A percentile compares a stretch with the other conserved stretches of the same genome.
These are phyloP conservation scores for Chromis chromis DNA, from an alignment of 2,797 vertebrate species.

Conservation along the genomic window DNA sequence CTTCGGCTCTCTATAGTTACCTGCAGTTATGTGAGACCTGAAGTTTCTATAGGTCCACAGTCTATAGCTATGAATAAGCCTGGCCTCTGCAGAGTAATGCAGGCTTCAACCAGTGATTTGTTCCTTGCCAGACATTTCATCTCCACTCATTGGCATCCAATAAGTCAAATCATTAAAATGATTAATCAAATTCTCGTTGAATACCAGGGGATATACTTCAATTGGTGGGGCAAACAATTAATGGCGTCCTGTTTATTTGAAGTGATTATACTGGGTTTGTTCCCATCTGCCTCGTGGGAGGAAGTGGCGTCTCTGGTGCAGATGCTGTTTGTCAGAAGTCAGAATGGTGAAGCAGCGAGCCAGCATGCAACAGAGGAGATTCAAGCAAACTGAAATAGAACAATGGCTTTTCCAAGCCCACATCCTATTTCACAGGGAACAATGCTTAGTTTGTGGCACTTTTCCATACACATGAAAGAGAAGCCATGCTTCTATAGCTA, in stretches of 20 bases:
- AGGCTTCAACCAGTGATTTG: conserved; percentile 56
- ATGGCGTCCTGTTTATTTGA: conserved; percentile 82
- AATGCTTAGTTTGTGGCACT: conserved; percentile 80
- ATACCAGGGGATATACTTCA: conserved; percentile 73
- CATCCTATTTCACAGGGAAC: conserved; percentile 79
- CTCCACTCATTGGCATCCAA: conserved; percentile 66
- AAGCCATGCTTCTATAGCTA: conserved; percentile 62
- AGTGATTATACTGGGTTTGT: conserved; percentile 78
- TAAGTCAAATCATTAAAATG: conserved; percentile 75
- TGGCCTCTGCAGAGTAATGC: conserved; percentile 51
- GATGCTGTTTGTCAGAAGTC: conserved; percentile 83
- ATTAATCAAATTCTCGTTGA: conserved; percentile 72
- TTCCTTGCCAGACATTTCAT: conserved; percentile 67
- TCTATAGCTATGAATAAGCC: conserved; percentile 53
- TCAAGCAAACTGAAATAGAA: conserved; percentile 82
- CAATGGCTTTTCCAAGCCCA: conserved; percentile 76
- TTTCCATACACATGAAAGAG: conserved; percentile 79
- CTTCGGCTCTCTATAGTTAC: neutral
- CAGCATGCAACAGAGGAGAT: conserved; percentile 73
- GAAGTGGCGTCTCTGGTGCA: conserved; percentile 78
- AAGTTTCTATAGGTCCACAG: conserved; percentile 23
- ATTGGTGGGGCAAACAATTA: conserved; percentile 78
- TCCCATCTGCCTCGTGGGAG: conserved; percentile 78
- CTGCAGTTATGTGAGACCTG: conserved; percentile 3
- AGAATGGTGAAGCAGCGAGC: conserved; percentile 66